Evolutionary conservation across 2,797 vertebrate species (phyloP).

Genomic region (Microcaecilia unicolor): DNA sequence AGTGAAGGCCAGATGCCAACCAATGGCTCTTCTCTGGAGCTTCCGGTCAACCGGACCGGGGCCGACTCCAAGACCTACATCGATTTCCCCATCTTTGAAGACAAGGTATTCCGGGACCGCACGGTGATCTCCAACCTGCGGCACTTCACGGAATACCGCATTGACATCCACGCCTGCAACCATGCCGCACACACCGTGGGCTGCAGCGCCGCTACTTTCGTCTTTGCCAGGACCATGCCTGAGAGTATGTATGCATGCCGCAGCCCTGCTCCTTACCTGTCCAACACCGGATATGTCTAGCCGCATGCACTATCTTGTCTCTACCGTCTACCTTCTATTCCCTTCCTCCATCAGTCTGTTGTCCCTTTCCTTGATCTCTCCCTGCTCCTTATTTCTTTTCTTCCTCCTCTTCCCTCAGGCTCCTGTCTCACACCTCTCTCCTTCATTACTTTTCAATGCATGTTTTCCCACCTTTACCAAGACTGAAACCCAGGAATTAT

Average conservation of each 20-base stretch:
- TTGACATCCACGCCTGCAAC: slow-evolving; percentile 69
- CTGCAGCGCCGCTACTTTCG: slow-evolving; percentile 62
- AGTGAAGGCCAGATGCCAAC: rapidly evolving
- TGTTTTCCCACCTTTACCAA: no score
- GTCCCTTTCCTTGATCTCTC: no score
- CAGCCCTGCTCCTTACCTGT: no score
- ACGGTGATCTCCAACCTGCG: slow-evolving; percentile 43
- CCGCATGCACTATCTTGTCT: no score
- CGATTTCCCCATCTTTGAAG: slow-evolving; percentile 52
- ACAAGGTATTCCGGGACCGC: slow-evolving; percentile 58
- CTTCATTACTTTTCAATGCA: no score
- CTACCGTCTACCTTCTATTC: no score
- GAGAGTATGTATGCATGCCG: slow-evolving; percentile 38
- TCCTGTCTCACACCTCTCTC: no score
- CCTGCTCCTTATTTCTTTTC: no score
- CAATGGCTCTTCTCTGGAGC: not conserved
- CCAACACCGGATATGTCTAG: no score
- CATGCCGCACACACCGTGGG: slow-evolving; percentile 59
- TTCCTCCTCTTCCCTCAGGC: no score
- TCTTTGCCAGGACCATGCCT: slow-evolving; percentile 63
- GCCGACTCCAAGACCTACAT: not conserved
- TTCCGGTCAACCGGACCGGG: rapidly evolving
- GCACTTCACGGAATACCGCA: slow-evolving; percentile 65
- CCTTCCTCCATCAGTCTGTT: no score
- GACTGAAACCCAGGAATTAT: no score